phyloP scores from a whole-genome alignment of 37 sponge, comb jelly and placozoan genomes.

The Petrosia ficiformis region DNA sequence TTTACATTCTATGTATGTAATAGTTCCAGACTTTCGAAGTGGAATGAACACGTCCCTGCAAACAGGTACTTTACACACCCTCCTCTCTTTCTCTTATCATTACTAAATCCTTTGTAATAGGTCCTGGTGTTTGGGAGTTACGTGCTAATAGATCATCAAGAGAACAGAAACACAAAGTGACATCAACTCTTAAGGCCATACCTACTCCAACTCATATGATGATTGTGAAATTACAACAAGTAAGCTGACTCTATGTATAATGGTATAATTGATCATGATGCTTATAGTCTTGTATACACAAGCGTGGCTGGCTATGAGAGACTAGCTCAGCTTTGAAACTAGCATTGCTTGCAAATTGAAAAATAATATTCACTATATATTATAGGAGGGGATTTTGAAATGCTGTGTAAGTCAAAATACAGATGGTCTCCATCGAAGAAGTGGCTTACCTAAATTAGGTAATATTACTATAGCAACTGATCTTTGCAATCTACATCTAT shows the following conservation, averaged over 20 bases:
- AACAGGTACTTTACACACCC: slow-evolving; percentile 41
- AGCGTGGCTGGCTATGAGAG: too few species aligned
- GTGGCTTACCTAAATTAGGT: slow-evolving; percentile 66
- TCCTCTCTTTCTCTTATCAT: neutral
- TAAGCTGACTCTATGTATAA: neutral
- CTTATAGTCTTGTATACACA: too few species aligned
- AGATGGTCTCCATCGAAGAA: slow-evolving; percentile 77
- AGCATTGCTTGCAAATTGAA: too few species aligned
- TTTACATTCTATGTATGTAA: neutral
- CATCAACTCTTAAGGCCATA: slow-evolving; percentile 37
- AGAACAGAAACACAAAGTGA: slow-evolving; percentile 1
- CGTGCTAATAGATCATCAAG: slow-evolving; percentile 27
- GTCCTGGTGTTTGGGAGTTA: slow-evolving; percentile 77
- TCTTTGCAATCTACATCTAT: neutral
- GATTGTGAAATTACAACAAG: slow-evolving; percentile 60
- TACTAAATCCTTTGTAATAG: slow-evolving; percentile 2
- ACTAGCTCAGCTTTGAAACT: too few species aligned
- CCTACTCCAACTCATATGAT: slow-evolving; percentile 83
- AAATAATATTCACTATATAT: neutral
- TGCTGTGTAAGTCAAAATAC: slow-evolving; percentile 67
- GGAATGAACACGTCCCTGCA: slow-evolving; percentile 64
- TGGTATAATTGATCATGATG: neutral
- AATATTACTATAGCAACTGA: neutral
- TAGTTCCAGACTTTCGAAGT: slow-evolving; percentile 85
- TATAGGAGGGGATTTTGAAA: slow-evolving; percentile 52